Conservation (phyloP, 2,113 vertebrate genomes). For the Cyphomyrus plagiostoma region DNA sequence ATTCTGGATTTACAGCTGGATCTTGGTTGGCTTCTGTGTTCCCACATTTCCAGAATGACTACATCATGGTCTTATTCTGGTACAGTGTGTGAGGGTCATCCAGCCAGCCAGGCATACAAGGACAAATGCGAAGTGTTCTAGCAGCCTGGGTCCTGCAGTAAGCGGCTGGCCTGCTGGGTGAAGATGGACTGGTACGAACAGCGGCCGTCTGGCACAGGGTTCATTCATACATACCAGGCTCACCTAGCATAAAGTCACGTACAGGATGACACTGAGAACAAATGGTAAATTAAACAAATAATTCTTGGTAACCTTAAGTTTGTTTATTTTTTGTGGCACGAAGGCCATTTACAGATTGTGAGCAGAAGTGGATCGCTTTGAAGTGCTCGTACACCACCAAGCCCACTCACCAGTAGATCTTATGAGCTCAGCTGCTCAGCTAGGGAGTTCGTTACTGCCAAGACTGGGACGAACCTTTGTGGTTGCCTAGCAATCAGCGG, state of each 20-base stretch:
- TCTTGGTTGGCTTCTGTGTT: background rate
- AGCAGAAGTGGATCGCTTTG: background rate
- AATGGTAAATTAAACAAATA: background rate
- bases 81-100: background rate
- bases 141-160: background rate
- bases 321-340: background rate
- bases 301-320: background rate
- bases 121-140: background rate
- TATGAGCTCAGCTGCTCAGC: background rate
- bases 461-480: background rate
- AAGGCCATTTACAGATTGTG: background rate
- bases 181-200: background rate
- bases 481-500: slow-evolving; percentile 5
- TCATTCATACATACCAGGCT: background rate
- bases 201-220: background rate
- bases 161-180: background rate
- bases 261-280: background rate
- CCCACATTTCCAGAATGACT: background rate
- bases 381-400: background rate
- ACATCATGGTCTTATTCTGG: background rate
- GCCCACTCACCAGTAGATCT: background rate
- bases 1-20: background rate
- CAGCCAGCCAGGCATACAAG: background rate
- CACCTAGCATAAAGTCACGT: background rate
- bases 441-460: background rate